Base-by-base conservation (phyloP, 2,797 vertebrate genomes). In the Manis pentadactyla region DNA sequence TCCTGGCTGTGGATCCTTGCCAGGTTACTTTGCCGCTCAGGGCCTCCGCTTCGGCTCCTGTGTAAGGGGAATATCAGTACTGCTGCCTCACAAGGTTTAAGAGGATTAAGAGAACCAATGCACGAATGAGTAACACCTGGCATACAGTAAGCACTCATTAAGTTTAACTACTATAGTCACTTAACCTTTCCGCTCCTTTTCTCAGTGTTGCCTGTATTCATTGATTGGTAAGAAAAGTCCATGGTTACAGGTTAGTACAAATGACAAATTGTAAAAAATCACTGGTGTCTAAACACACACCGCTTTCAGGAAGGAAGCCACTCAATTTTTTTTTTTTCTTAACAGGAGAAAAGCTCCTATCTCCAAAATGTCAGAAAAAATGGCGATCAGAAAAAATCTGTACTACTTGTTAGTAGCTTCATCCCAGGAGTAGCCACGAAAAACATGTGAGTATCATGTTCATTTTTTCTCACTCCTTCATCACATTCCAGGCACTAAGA, bases 1-100 rank as follows among this genome's bases (percentile, higher is more conserved):
- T 53, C 23, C 66, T 78, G n/a, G 18, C 12, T 39, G 46, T 81
- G 34, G 95, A 79, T 97, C 59, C 49, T 61, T 73, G 29, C 95
- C 71, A 23, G 79, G 6, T 55, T 82, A 69, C 29, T 86, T 74
- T 87, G 91, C 19, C 17, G 27, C 66, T 97, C 37, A 9, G 86
- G 19, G 34, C 78, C 88, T 83, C 63, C 59, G 27, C 51, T 95
- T 61, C 23, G 5, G 19, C 19, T 75, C 29, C 31, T 93, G 18
- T 34, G 96, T 42, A 42, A 37, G 19, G 7, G 46, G 21, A 69
- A 83, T n/a, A 69, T 73, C 4, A 46, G 82, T 55, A n/a, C 64
- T 73, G 42, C 55, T n/a, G 79, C 25, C 59, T 57, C 46, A 18
- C 3, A 85, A 63, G 73, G n/a, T 11, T 64, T 90, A 8, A 59